These are phyloP conservation scores for Crotalus helleri DNA, from an alignment of 2,113 vertebrate genomes.

Conservation along the genomic window DNA sequence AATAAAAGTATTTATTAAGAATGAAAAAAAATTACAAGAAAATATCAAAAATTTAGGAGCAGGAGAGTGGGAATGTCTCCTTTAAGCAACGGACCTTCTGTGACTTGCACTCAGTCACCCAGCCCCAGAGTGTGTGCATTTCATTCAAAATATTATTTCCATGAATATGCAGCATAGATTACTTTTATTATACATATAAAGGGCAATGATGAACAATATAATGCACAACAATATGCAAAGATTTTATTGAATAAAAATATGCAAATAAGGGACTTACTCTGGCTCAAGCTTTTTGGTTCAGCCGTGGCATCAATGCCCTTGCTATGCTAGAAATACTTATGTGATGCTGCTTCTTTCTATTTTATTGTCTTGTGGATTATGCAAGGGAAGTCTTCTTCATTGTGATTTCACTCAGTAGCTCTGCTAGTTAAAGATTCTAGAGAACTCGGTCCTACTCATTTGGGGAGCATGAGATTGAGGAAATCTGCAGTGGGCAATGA, in stretches of 20 bases:
- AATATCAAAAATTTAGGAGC: background rate
- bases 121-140: background rate
- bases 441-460: background rate
- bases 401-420: background rate
- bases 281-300: background rate
- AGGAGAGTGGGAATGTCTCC: background rate
- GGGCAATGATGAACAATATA: background rate
- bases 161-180: background rate
- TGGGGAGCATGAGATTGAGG: background rate
- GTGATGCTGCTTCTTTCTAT: background rate
- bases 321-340: background rate
- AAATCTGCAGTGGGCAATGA: background rate
- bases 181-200: background rate
- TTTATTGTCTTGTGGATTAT: background rate
- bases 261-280: background rate
- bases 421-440: background rate
- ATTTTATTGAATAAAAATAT: background rate
- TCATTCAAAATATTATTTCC: background rate
- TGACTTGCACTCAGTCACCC: background rate
- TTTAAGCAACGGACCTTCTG: background rate
- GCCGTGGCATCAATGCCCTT: background rate
- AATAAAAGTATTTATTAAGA: background rate
- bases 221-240: background rate
- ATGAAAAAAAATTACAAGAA: background rate
- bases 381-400: background rate